These are phyloP conservation scores for Capreolus pygargus DNA, from an alignment of 2,113 vertebrate genomes.

Conservation along the genomic window DNA sequence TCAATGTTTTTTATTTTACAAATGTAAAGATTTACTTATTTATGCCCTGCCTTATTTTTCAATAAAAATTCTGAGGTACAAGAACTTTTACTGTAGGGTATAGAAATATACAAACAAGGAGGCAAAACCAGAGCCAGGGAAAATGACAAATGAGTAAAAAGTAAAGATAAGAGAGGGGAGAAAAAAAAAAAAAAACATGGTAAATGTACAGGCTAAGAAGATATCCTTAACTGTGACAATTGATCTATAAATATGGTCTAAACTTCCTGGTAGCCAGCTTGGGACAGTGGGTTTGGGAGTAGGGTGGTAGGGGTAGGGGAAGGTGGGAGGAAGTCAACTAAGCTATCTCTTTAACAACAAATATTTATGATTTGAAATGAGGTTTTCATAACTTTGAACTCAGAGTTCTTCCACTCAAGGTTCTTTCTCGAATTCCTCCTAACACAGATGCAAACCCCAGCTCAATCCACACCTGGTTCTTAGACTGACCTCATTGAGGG, in stretches of 20 bases:
- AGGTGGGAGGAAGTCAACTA: not conserved
- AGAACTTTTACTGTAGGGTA: not conserved
- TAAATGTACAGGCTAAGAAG: not conserved
- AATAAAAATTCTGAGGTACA: not conserved
- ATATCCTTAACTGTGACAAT: not conserved
- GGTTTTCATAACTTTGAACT: not conserved
- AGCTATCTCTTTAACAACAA: not conserved
- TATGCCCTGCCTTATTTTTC: not conserved
- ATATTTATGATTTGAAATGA: not conserved
- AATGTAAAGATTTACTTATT: conserved; percentile 24
- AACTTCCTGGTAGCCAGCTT: not conserved
- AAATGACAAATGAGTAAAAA: not conserved
- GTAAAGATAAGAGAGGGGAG: not conserved
- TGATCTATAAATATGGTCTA: not conserved
- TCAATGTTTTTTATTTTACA: not conserved
- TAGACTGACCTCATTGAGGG: not conserved
- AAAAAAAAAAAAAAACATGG: not conserved
- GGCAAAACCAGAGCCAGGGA: not conserved
- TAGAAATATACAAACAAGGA: not conserved
- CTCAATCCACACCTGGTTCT: not conserved
- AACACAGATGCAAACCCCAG: not conserved
- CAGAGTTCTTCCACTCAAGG: not conserved
- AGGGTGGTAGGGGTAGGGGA: rapidly evolving
- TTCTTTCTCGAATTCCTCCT: not conserved
- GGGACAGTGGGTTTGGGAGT: not conserved